These are phyloP conservation scores for Orthosia incerta DNA, from an alignment of 2,888 invertebrate genomes.

Conservation along the genomic window DNA sequence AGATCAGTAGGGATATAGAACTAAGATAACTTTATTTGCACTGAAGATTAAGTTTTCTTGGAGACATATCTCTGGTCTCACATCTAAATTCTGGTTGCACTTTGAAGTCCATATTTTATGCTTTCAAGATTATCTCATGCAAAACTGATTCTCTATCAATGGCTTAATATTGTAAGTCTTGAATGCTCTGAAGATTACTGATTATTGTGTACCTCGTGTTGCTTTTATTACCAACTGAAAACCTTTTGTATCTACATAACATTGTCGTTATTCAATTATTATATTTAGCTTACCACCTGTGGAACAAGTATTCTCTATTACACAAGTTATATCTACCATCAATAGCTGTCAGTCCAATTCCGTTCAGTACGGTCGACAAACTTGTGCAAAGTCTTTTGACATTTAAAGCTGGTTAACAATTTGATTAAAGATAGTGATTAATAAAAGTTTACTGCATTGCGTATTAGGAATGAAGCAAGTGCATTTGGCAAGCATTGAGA, in stretches of 20 bases:
- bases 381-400: conserved; percentile 28
- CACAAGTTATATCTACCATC: not conserved
- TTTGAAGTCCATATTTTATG: not conserved
- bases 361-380: conserved; percentile 4
- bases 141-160: not conserved
- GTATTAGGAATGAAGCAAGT: conserved; percentile 33
- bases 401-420: conserved; percentile 26
- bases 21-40: conserved; percentile 44
- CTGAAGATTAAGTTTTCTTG: conserved; percentile 32
- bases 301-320: not conserved
- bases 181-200: not conserved
- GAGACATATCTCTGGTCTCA: not conserved
- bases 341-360: conserved; percentile 7
- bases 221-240: not conserved
- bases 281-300: conserved; percentile 2
- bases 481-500: conserved; percentile 25
- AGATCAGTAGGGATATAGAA: conserved; percentile 9
- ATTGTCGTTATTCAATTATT: not conserved
- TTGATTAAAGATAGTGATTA: conserved; percentile 35
- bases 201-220: not conserved
- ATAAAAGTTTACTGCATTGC: conserved; percentile 29
- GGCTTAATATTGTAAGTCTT: not conserved
- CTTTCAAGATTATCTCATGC: not conserved
- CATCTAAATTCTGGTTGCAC: not conserved
- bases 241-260: not conserved